phyloP scores from a whole-genome alignment of 2,113 vertebrate genomes.

The Otocyon megalotis region DNA sequence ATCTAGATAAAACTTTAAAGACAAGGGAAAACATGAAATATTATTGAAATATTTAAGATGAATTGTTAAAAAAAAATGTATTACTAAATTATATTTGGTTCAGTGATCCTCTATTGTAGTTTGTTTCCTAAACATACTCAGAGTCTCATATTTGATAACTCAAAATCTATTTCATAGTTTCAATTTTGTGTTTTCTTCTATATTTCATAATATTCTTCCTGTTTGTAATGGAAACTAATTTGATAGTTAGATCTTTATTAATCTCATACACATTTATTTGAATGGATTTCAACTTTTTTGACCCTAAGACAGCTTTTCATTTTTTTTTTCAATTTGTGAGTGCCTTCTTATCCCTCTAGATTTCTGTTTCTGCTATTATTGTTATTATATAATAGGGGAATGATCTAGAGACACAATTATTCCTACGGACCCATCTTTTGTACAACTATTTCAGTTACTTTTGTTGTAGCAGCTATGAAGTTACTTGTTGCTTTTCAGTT shows the following conservation, averaged over 20 bases:
- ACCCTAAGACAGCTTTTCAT: background rate
- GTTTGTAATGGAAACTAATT: background rate
- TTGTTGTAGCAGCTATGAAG: background rate
- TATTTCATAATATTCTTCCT: background rate
- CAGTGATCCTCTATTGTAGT: background rate
- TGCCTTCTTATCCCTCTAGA: background rate
- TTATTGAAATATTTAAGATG: background rate
- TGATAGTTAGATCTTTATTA: background rate
- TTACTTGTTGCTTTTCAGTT: background rate
- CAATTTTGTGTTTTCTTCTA: background rate
- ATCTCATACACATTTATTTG: background rate
- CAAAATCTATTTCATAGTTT: background rate
- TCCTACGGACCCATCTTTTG: background rate
- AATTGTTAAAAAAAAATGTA: background rate
- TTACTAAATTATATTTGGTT: background rate
- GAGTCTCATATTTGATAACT: background rate
- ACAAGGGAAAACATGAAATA: background rate
- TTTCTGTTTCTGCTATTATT: background rate
- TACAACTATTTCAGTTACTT: background rate
- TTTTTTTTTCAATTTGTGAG: background rate
- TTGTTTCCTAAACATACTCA: background rate
- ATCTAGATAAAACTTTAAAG: background rate
- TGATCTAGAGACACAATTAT: background rate
- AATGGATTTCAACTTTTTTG: background rate
- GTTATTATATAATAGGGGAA: background rate